Base-by-base conservation (phyloP, 1,140 invertebrate species). In the Drosophila albomicans region DNA sequence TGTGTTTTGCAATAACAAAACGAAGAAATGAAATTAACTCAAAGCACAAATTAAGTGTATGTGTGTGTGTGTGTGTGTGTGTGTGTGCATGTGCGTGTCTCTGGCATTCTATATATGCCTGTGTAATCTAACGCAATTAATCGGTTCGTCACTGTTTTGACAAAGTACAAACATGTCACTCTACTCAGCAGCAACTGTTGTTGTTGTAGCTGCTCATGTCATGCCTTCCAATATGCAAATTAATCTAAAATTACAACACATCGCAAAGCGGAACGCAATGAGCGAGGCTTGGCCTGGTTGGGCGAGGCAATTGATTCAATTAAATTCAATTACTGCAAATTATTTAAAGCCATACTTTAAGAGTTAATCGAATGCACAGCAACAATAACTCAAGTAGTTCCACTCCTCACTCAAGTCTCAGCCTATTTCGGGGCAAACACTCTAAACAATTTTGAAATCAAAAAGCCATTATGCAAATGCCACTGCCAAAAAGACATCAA, bases 51-150 rank as follows among this genome's bases (percentile, higher is more conserved):
- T 88, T 89, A 84, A 76, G 66, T 71, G 51, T 30, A 41, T 68
- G 66, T 71, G 51, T 30, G 45, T 68, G 66, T 71, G 51, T 30
- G 45, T 68, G 41, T 58, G 3, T 20, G 20, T 67, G 32, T 59
- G 4, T 38, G 41, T 46, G 30, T 46, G 70, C 52, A 32, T 38
- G 13, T 35, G 6, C 32, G 7, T 15, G 13, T 38, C 32, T 56
- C 32, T 16, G 13, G 15, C 13, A 8, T 30, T 35, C 5, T 56
- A 43, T 51, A 3, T 56, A 43, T 51, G 62, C 51, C 20, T 49
- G 70, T 59, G 80, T 89, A 89, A 89, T 89, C 85, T 89, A 89
- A 89, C 45, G 85, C 85, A 89, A 89, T 89, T 89, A 89, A 89
- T 89, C 85, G 85, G 88, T 82, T 89, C 85, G 85, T 89, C 86